Evolutionary conservation across 1,140 invertebrate genomes (phyloP).

Genomic region (Spodoptera litura): DNA sequence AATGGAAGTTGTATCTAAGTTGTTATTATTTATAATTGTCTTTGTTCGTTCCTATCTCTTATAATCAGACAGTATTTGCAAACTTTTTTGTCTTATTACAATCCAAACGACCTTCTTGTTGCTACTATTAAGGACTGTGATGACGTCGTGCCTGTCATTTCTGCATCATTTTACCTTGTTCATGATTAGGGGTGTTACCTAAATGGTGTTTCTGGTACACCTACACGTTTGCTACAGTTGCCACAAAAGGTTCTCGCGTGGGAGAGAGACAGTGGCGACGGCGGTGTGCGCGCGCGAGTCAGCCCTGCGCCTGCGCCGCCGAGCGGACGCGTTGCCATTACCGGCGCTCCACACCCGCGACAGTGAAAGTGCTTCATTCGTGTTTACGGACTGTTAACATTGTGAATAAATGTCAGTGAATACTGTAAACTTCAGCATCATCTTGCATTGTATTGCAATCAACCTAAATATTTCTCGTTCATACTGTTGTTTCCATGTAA

Average conservation of each 20-base stretch:
- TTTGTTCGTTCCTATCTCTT: constrained; percentile 4
- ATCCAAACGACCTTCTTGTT: constrained; percentile 25
- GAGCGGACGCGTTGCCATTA: constrained; percentile 66
- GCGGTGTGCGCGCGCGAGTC: constrained; percentile 63
- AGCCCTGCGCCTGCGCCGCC: constrained; percentile 74
- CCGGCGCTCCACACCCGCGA: constrained; percentile 50
- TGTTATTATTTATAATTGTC: constrained; percentile 20
- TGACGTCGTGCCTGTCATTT: constrained; percentile 32
- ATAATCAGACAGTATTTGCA: not conserved
- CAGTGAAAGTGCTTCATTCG: constrained; percentile 69
- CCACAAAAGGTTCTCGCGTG: constrained; percentile 62
- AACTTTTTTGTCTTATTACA: not conserved
- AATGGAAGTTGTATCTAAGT: not conserved
- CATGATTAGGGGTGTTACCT: constrained; percentile 67
- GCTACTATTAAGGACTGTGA: constrained; percentile 19
- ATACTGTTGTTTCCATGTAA: constrained; percentile 18
- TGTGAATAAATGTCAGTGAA: constrained; percentile 13
- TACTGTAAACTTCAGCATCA: constrained; percentile 12
- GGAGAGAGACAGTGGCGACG: constrained; percentile 63
- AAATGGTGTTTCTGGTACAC: constrained; percentile 78
- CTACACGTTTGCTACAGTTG: constrained; percentile 67
- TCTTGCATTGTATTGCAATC: not conserved
- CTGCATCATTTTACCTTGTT: constrained; percentile 30
- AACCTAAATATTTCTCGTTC: constrained; percentile 1
- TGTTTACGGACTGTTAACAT: constrained; percentile 49